Evolutionary conservation across 2,797 vertebrate genomes (phyloP).

Genomic region (Falco berigora): DNA sequence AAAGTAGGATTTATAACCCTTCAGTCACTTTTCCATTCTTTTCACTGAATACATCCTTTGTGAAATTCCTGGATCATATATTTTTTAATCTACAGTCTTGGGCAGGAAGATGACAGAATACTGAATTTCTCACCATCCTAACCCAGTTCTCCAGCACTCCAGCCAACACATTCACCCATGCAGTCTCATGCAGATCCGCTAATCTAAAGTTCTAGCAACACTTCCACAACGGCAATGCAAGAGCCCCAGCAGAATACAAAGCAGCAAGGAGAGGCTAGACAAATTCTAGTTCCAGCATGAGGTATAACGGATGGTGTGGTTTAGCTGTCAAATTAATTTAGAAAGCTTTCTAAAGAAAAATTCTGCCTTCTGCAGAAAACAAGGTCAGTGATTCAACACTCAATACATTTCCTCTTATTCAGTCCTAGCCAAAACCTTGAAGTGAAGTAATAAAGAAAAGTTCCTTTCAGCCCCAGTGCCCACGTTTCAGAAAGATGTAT

Average conservation of each 20-base stretch:
- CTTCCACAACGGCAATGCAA: not conserved
- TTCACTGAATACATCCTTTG: not conserved
- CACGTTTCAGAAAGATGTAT: not conserved
- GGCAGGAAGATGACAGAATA: not conserved
- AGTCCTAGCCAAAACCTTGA: slow-evolving; percentile 7
- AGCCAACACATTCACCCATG: not conserved
- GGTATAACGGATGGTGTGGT: not conserved
- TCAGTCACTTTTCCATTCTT: not conserved
- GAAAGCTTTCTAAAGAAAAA: not conserved
- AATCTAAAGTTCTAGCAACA: not conserved
- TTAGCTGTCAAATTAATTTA: not conserved
- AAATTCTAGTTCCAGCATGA: not conserved
- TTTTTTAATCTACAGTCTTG: not conserved
- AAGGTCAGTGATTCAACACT: slow-evolving; percentile 1
- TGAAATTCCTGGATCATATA: not conserved
- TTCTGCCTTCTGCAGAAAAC: not conserved
- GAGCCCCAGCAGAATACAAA: accelerated
- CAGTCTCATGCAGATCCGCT: not conserved
- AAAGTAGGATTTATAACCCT: not conserved
- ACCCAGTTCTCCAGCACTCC: not conserved
- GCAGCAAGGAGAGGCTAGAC: not conserved
- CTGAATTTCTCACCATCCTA: not conserved
- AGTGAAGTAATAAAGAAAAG: slow-evolving; percentile 10
- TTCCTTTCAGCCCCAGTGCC: not conserved
- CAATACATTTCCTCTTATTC: not conserved